phyloP scores from a whole-genome alignment of 2,888 invertebrate genomes.

The Vesta saturnalis region DNA sequence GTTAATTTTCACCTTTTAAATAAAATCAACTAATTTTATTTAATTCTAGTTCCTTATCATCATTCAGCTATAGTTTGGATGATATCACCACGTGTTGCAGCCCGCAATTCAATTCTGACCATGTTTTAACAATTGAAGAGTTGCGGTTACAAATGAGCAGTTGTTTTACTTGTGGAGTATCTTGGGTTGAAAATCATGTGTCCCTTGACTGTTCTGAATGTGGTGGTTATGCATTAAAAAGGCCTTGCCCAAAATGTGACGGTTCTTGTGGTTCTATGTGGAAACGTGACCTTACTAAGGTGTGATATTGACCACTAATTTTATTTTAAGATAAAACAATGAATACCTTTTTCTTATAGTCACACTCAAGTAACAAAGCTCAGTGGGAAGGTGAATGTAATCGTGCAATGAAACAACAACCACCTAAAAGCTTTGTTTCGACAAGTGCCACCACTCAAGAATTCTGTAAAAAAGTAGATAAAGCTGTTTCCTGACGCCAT shows the following conservation, averaged over 20 bases:
- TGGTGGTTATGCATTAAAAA: slow-evolving; percentile 78
- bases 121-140: slow-evolving; percentile 75
- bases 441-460: slow-evolving; percentile 62
- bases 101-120: slow-evolving; percentile 56
- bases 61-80: slow-evolving; percentile 59
- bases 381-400: slow-evolving; percentile 77
- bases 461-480: slow-evolving; percentile 65
- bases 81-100: slow-evolving; percentile 54
- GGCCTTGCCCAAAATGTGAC: slow-evolving; percentile 81
- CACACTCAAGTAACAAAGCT: slow-evolving; percentile 76
- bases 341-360: slow-evolving; percentile 63
- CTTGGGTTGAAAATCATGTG: slow-evolving; percentile 81
- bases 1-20: slow-evolving; percentile 19
- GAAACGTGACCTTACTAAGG: slow-evolving; percentile 82
- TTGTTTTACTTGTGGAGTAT: slow-evolving; percentile 82
- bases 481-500: slow-evolving; percentile 65
- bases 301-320: slow-evolving; percentile 60
- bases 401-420: slow-evolving; percentile 47
- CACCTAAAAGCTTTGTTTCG: slow-evolving; percentile 31
- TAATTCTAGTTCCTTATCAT: slow-evolving; percentile 57
- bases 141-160: slow-evolving; percentile 76
- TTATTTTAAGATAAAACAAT: background rate
- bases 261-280: slow-evolving; percentile 77
- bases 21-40: background rate
- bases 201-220: slow-evolving; percentile 83